Evolutionary conservation across 2,888 invertebrate species (phyloP), one percentile per base, ranked within the genome.

Genomic region (Rhogogaster chlorosoma): DNA sequence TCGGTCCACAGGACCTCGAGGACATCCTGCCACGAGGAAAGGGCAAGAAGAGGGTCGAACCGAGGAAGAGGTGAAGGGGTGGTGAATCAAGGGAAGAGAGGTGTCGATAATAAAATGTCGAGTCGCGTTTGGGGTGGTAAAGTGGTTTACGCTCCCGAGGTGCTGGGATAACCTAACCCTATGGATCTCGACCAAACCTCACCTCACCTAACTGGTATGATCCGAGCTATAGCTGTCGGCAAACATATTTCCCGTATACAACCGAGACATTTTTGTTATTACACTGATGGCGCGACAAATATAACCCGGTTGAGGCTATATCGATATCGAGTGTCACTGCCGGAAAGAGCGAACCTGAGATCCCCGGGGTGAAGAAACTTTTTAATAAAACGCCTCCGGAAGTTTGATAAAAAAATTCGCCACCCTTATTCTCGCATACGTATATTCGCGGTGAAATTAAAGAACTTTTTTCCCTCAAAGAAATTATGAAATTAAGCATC

Each of bases 21-120:
- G 80, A 80, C 61, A 80, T 61, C 61, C 61, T 77, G 77, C 57
- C 38, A 36, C 12, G 12, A 36, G 61, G 22, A 49, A 80, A 32
- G 6, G 80, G n/a, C 77, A 32, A 49, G 42, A 22, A 26, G 53
- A 77, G 61, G 61, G 80, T n/a, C 38, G 32, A 36, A 57, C 5
- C 15, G 18, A 53, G n/a, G 61, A 80, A 36, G n/a, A 61, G 42
- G n/a, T 18, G 42, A 61, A 64, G 42, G 64, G 64, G 42, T 32
- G 32, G 26, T 5, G 67, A 32, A 32, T 67, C 67, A 42, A 38
- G 67, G 45, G 83, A 42, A 36, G 45, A n/a, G 26, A 80, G 80
- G 67, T 67, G 83, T 70, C 83, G 83, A 70, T 83, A 83, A 83
- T 83, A 67, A 83, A 83, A 83, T 70, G 67, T 67, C 83, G 83